Evolutionary conservation across 1,140 invertebrate species (phyloP), one percentile per base, ranked within the genome.

Genomic region (Saccostrea echinata): DNA sequence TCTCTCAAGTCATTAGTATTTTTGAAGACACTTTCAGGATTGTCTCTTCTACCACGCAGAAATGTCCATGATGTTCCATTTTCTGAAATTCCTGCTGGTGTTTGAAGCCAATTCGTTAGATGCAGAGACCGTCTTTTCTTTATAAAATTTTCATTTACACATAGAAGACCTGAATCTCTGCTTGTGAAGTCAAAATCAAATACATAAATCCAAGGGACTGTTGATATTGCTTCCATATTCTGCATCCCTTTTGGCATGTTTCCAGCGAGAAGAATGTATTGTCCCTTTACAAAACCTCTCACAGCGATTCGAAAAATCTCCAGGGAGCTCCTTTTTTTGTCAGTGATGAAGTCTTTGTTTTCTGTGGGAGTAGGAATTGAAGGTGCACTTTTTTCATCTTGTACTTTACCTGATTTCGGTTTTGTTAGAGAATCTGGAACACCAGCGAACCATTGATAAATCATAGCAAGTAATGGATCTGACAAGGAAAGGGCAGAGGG

Each of bases 1-100:
- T 24, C 71, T 86, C 88, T 11, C 68, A 68, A 9, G 52, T 84
- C 35, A 52, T 80, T 64, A 68, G 33, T 27, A 1, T 84, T 30
- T 81, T 80, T 64, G 6, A 88, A 82, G 84, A 88, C 76, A 71
- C 88, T 90, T 3, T 88, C 89, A 27, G 86, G 88, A 84, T 88
- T 64, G 55, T 92, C 92, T 80, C 88, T 64, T 43, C 86, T 61
- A 8, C 92, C 92, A 68, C 91, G 84, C 2, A 92, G 52, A 85
- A 90, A 90, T 81, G 89, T 91, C 92, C 92, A 92, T 52, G 84
- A 83, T 12, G 92, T 91, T n/a, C 87, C 87, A 64, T 87, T 89
- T 81, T 91, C 90, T 30, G 89, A 85, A 8, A 91, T 84, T 24
- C 83, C 61, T n/a, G 82, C 55, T 85, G 88, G 71, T 1, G 84